Evolutionary conservation across 92 coral and sea anemone genomes (phyloP).

Genomic region (Diadumene lineata): DNA sequence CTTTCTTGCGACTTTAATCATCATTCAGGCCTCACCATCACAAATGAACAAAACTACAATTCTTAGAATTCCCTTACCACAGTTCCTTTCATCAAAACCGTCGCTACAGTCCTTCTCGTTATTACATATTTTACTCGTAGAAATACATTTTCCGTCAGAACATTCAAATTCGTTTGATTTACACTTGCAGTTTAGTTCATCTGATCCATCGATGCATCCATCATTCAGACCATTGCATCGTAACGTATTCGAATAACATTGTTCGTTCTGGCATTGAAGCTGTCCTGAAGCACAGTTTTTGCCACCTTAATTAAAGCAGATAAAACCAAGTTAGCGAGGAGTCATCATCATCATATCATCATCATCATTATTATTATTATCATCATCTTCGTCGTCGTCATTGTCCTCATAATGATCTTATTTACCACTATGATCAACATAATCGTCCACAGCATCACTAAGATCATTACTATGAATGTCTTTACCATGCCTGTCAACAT

Average conservation of each 20-base stretch:
- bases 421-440: not conserved
- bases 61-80: slow-evolving; percentile 34
- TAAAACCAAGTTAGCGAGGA: not conserved
- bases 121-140: slow-evolving; percentile 44
- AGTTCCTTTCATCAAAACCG: slow-evolving; percentile 58
- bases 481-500: not conserved
- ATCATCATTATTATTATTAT: not conserved
- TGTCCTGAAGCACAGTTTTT: slow-evolving; percentile 38
- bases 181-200: slow-evolving; percentile 58
- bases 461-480: no score
- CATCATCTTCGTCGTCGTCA: not conserved
- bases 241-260: slow-evolving; percentile 39
- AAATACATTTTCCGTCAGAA: slow-evolving; percentile 41
- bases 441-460: not conserved
- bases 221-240: slow-evolving; percentile 56
- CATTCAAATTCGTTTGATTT: slow-evolving; percentile 52
- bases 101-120: slow-evolving; percentile 45
- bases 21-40: no score
- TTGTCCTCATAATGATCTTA: not conserved
- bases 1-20: no score
- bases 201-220: slow-evolving; percentile 61
- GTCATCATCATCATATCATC: not conserved
- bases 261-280: slow-evolving; percentile 62
- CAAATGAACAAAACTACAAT: no score
- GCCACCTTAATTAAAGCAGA: not conserved